Conservation (phyloP, 2,888 invertebrate genomes). For the Xanthorhoe spadicearia region DNA sequence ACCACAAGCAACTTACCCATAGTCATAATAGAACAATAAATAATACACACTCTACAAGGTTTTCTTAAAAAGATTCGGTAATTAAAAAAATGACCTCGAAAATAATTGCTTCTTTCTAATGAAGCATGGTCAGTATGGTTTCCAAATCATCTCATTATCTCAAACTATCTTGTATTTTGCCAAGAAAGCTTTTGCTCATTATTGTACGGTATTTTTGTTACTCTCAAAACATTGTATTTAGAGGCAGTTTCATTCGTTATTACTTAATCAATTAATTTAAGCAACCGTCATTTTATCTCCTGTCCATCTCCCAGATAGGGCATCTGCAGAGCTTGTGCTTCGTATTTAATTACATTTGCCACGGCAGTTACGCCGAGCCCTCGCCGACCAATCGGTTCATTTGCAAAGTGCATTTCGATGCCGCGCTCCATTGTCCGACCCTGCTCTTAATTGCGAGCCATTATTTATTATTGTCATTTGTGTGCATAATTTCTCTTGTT, state of each 20-base stretch:
- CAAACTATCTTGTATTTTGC: no score
- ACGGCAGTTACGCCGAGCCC: constrained; percentile 51
- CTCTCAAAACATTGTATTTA: background rate
- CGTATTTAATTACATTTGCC: constrained; percentile 77
- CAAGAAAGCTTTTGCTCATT: no score
- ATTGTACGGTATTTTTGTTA: background rate
- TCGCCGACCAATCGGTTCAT: constrained; percentile 71
- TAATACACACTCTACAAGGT: no score
- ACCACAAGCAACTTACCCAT: no score
- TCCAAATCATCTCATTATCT: no score
- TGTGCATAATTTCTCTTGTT: constrained; percentile 67
- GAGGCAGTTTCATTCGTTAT: background rate
- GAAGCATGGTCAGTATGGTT: no score
- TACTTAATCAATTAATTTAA: constrained; percentile 18
- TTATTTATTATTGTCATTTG: constrained; percentile 80
- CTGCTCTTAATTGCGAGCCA: constrained; percentile 76
- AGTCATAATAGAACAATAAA: no score
- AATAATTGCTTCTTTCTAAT: no score
- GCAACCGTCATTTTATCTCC: constrained; percentile 36
- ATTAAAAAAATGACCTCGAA: no score
- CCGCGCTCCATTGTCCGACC: constrained; percentile 74
- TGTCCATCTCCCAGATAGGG: constrained; percentile 49
- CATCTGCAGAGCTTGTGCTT: constrained; percentile 63
- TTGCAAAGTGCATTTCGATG: constrained; percentile 85
- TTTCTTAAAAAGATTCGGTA: no score